Percentiles rank a stretch among this genome's conserved stretches.
These are phyloP conservation scores for Neolamprologus tretocephalus DNA, from an alignment of 2,113 vertebrate species.

Conservation along the genomic window DNA sequence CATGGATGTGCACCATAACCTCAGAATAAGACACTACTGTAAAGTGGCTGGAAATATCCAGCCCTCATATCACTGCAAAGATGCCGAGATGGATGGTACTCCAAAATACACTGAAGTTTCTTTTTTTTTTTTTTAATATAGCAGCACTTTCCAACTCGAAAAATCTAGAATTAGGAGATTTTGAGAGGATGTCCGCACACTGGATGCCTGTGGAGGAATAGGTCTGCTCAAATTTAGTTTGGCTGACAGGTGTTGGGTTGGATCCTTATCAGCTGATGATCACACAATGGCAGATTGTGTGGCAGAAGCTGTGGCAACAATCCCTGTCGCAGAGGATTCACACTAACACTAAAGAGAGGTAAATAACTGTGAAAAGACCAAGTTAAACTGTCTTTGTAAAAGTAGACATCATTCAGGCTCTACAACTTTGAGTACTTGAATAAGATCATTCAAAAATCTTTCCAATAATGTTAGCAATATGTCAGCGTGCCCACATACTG, in stretches of 20 bases:
- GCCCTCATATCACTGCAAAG: background rate
- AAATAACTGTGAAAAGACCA: background rate
- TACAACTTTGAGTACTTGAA: background rate
- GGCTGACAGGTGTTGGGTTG: slow-evolving; percentile 2
- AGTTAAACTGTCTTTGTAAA: background rate
- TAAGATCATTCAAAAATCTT: background rate
- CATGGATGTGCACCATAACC: background rate
- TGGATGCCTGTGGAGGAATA: background rate
- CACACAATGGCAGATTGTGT: slow-evolving; percentile 12
- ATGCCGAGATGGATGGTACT: background rate
- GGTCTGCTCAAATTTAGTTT: background rate
- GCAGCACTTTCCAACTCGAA: background rate
- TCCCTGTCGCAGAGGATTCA: background rate
- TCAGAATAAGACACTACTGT: background rate
- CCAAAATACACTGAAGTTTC: background rate
- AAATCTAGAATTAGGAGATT: background rate
- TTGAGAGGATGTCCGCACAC: background rate
- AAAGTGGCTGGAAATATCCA: background rate
- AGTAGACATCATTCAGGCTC: background rate
- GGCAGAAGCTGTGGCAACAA: slow-evolving; percentile 1
- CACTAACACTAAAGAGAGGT: background rate
- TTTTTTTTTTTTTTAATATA: background rate
- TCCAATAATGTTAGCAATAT: background rate
- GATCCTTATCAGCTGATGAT: slow-evolving; percentile 4
- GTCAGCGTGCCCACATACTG: background rate